Percentiles rank a stretch among this genome's conserved stretches.
These are phyloP conservation scores for Junonia oenone DNA, from an alignment of 2,888 invertebrate genomes.

Conservation along the genomic window DNA sequence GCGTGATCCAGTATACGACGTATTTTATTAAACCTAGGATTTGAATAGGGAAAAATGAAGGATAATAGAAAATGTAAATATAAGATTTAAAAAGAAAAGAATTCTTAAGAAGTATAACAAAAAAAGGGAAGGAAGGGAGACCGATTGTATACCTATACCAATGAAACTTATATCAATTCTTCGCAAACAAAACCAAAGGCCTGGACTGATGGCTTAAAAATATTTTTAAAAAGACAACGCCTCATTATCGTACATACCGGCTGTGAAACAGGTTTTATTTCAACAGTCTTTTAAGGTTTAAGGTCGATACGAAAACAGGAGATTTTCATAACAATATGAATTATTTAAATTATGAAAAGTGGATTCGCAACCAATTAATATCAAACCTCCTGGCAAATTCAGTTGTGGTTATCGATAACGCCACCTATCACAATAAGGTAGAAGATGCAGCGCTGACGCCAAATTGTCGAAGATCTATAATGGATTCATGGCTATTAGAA, in stretches of 20 bases:
- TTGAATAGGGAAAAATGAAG: neutral
- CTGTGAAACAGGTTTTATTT: constrained; percentile 25
- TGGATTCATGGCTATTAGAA: constrained; percentile 28
- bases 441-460: constrained; percentile 27
- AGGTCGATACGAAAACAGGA: constrained; percentile 23
- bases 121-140: neutral
- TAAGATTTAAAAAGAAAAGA: neutral
- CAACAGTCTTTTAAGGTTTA: constrained; percentile 20
- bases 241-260: constrained; percentile 29
- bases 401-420: constrained; percentile 35
- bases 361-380: constrained; percentile 32
- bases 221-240: neutral
- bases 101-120: neutral
- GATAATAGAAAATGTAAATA: neutral
- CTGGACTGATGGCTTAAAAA: too few relatives aligned
- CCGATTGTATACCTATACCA: neutral
- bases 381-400: constrained; percentile 28
- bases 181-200: too few relatives aligned
- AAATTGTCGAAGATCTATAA: constrained; percentile 28
- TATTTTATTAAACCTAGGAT: neutral
- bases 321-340: constrained; percentile 35
- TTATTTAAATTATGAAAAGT: too few relatives aligned
- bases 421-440: constrained; percentile 33
- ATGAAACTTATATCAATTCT: neutral
- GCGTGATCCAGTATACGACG: neutral